Conservation (phyloP, 2,888 invertebrate species). For the Strigamia transsilvanica region DNA sequence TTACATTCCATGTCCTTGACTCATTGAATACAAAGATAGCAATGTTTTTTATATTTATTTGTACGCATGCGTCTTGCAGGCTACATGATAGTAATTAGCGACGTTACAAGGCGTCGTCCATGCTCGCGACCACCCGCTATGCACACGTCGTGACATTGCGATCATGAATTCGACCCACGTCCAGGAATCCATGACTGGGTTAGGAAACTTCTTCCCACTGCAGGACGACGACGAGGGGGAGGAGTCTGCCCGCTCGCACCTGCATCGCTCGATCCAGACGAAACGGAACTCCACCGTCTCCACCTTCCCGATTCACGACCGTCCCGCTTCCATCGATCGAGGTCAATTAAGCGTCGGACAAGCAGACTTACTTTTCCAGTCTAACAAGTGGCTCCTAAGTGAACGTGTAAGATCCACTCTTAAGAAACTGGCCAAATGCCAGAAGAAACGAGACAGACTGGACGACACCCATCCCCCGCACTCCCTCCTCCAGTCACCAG, state of each 20-base stretch:
- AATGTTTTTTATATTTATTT: slow-evolving; percentile 11
- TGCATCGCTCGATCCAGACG: slow-evolving; percentile 22
- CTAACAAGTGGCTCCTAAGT: slow-evolving; percentile 44
- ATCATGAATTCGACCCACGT: slow-evolving; percentile 35
- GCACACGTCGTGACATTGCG: slow-evolving; percentile 13
- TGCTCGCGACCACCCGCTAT: slow-evolving; percentile 16
- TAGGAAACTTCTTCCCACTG: slow-evolving; percentile 32
- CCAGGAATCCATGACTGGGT: slow-evolving; percentile 31
- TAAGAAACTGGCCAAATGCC: slow-evolving; percentile 27
- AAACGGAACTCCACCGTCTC: not conserved
- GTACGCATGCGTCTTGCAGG: not conserved
- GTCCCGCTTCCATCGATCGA: slow-evolving; percentile 31
- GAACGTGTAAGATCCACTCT: slow-evolving; percentile 44
- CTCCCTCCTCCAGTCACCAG: slow-evolving; percentile 7
- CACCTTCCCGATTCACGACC: slow-evolving; percentile 1
- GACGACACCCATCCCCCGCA: not conserved
- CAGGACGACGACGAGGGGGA: slow-evolving; percentile 27
- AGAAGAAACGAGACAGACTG: not conserved
- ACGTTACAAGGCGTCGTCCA: slow-evolving; percentile 37
- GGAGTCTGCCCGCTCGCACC: slow-evolving; percentile 32
- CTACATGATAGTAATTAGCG: slow-evolving; percentile 39
- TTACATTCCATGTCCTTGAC: not conserved
- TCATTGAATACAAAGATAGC: slow-evolving; percentile 26
- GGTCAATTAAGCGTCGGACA: slow-evolving; percentile 36
- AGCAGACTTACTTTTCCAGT: slow-evolving; percentile 43